Percentiles rank a stretch among this genome's conserved stretches.
Evolutionary conservation across 1,140 invertebrate genomes (phyloP).

Genomic region (Aphis gossypii): DNA sequence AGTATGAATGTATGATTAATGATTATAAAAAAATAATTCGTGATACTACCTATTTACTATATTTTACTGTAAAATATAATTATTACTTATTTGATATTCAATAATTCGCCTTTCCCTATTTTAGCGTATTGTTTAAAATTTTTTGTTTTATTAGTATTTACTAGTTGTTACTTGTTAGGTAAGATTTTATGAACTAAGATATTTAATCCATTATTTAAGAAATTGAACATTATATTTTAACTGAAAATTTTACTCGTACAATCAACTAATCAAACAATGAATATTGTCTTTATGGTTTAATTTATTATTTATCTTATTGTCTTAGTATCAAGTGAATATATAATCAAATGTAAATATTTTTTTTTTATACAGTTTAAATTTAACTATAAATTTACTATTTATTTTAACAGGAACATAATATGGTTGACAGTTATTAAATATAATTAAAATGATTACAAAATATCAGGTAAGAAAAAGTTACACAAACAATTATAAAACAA

Average conservation of each 20-base stretch:
- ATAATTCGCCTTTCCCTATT: no score
- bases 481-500: neutral
- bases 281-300: neutral
- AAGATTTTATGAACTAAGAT: neutral
- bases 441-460: neutral
- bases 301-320: neutral
- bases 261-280: neutral
- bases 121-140: neutral
- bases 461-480: neutral
- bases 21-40: neutral
- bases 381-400: neutral
- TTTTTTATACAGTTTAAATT: neutral
- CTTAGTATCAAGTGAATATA: neutral
- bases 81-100: neutral
- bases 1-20: no score
- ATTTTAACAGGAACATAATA: neutral
- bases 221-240: neutral
- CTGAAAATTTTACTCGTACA: neutral
- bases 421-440: neutral
- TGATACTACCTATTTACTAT: no score
- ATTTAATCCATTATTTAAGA: neutral
- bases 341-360: neutral
- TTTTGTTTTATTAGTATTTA: neutral
- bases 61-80: neutral
- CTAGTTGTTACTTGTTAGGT: neutral